Evolutionary conservation across 2,888 invertebrate species (phyloP), one percentile per base, ranked within the genome.

Genomic region (Drosophila neonasuta): DNA sequence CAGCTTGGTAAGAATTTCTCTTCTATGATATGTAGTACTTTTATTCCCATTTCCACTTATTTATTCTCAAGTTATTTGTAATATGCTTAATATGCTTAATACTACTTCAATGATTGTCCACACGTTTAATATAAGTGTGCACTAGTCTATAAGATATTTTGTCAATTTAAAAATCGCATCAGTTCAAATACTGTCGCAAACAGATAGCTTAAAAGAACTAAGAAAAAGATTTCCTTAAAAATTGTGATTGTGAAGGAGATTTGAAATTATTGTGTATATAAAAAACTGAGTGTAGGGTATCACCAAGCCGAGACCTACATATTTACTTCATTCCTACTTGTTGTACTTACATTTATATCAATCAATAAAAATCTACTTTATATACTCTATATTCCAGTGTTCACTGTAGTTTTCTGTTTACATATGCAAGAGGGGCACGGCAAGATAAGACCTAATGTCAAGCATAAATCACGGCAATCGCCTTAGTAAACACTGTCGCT

Each of bases 401-500:
- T 10, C n/a, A 5, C n/a, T 44, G 48, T 20, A 17, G 48, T 41
- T 48, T 30, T 15, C 34, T 68, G 41, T 41, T 68, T 58, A 17
- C 46, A 51, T 57, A 63, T 64, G 56, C 48, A 48, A 20, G 20
- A 55, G 20, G 10, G 34, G 6, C 3, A 20, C 44, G 20, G 9
- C 7, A 5, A 44, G 54, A 55, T 55, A 55, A 55, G 44, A 44
- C 44, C 44, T 34, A 55, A 55, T 44, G 44, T n/a, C 44, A 17
- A n/a, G 32, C 32, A 81, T 81, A 86, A 81, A 86, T 81, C 84
- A 83, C 11, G 60, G 61, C 15, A 20, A 44, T 46, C 41, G 41
- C 29, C 44, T 44, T 65, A 20, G 11, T 34, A 44, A 10, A 32
- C 32, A 32, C 3, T 34, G 3, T 11, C 10, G 32, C 32, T 9